Conservation (phyloP, 1,140 invertebrate species). For the Anthonomus grandis region DNA sequence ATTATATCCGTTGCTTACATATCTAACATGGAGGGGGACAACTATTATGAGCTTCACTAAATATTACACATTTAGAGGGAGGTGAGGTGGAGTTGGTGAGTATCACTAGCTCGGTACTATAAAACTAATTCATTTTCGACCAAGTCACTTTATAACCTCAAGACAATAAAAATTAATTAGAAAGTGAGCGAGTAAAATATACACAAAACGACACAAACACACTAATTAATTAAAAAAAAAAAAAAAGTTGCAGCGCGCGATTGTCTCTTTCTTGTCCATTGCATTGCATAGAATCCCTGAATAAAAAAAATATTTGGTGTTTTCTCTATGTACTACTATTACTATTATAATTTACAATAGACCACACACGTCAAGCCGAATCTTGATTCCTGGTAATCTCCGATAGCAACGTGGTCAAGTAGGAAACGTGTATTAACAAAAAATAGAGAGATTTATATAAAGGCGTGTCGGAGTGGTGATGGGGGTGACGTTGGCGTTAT, state of each 20-base stretch:
- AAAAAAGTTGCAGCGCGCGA: constrained; percentile 40
- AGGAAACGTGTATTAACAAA: constrained; percentile 5
- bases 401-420: constrained; percentile 13
- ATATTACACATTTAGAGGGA: too few relatives aligned
- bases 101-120: too few relatives aligned
- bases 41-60: too few relatives aligned
- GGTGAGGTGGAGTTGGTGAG: too few relatives aligned
- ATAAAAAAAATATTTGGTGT: constrained; percentile 48
- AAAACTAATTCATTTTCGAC: too few relatives aligned
- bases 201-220: too few relatives aligned
- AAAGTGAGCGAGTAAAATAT: constrained; percentile 42
- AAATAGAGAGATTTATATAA: constrained; percentile 25
- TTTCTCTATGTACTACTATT: too few relatives aligned
- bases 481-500: constrained; percentile 30
- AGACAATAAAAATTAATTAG: too few relatives aligned
- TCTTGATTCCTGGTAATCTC: too few relatives aligned
- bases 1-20: too few relatives aligned
- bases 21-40: too few relatives aligned
- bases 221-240: constrained; percentile 37
- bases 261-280: constrained; percentile 37
- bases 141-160: too few relatives aligned
- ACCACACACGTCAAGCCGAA: neutral
- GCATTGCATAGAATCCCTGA: constrained; percentile 47
- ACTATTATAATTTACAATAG: constrained; percentile 7
- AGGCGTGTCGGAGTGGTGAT: neutral